phyloP scores from a whole-genome alignment of 2,113 vertebrate species.

The Sclerurus mexicanus region DNA sequence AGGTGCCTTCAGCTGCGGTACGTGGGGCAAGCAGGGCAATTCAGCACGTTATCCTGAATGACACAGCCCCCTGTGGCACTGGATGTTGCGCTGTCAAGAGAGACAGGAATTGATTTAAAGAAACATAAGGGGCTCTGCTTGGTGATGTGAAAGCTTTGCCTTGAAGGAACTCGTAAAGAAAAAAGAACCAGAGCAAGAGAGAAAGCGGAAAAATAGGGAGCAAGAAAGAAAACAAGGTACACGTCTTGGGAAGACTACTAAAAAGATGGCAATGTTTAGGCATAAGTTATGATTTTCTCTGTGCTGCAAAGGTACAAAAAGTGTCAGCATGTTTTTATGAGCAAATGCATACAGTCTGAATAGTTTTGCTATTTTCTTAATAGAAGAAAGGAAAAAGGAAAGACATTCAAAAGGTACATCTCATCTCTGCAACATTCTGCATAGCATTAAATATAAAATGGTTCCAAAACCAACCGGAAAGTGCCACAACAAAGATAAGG shows the following conservation, averaged over 20 bases:
- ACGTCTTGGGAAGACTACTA: background rate
- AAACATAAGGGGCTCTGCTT: background rate
- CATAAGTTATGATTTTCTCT: background rate
- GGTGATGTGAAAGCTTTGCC: background rate
- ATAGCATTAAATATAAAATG: background rate
- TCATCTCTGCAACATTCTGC: background rate
- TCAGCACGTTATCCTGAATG: background rate
- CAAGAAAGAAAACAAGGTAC: background rate
- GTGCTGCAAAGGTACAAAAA: background rate
- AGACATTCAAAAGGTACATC: background rate
- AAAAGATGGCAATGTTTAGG: background rate
- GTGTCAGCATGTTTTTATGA: background rate
- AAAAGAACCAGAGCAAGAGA: background rate
- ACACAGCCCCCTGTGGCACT: background rate
- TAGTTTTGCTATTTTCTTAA: background rate
- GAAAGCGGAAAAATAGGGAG: background rate
- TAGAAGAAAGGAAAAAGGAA: background rate
- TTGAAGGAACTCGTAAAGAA: background rate
- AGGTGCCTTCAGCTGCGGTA: background rate
- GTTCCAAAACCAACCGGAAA: background rate
- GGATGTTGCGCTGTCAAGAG: background rate
- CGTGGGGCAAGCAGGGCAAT: background rate
- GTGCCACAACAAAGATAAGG: background rate
- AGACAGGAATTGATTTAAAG: fast-evolving
- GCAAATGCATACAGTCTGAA: background rate